These are phyloP conservation scores for Oikopleura dioica DNA, from an alignment of 23 tunicate species.

Conservation along the genomic window DNA sequence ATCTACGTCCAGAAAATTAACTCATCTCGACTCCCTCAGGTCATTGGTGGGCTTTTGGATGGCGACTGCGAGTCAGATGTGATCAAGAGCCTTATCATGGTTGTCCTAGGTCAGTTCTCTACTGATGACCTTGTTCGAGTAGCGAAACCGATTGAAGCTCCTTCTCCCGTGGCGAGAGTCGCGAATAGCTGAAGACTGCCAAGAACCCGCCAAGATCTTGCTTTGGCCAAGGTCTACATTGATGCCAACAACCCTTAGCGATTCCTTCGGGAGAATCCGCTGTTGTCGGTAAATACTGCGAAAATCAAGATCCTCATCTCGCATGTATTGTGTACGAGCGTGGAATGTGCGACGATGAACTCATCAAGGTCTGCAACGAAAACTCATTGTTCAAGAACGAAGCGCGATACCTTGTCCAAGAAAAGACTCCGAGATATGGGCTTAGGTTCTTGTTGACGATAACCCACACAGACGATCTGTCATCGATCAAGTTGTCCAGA, in stretches of 20 bases:
- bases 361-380: constrained; percentile 80
- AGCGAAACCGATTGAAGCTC: constrained; percentile 82
- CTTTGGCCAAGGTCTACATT: constrained; percentile 97
- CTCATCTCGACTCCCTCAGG: constrained; percentile 92
- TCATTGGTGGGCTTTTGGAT: constrained; percentile 90
- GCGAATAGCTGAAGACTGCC: constrained; percentile 67
- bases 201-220: constrained; percentile 96
- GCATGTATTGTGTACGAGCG: constrained; percentile 88
- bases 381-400: constrained; percentile 83
- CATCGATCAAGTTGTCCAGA: constrained; percentile 94
- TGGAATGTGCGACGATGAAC: constrained; percentile 88
- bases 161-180: constrained; percentile 91
- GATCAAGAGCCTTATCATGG: constrained; percentile 82
- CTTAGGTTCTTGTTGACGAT: constrained; percentile 55
- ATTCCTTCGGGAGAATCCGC: constrained; percentile 77
- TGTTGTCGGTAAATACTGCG: constrained; percentile 89
- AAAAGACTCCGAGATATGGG: constrained; percentile 69
- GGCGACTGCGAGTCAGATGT: constrained; percentile 94
- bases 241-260: constrained; percentile 91
- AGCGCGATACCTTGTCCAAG: constrained; percentile 71
- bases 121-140: constrained; percentile 93
- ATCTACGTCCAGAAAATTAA: constrained; percentile 96
- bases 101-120: constrained; percentile 84
- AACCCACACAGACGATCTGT: constrained; percentile 58
- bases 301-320: constrained; percentile 89